Conservation (phyloP, 2,888 invertebrate genomes). For the Leucophenga montana region DNA sequence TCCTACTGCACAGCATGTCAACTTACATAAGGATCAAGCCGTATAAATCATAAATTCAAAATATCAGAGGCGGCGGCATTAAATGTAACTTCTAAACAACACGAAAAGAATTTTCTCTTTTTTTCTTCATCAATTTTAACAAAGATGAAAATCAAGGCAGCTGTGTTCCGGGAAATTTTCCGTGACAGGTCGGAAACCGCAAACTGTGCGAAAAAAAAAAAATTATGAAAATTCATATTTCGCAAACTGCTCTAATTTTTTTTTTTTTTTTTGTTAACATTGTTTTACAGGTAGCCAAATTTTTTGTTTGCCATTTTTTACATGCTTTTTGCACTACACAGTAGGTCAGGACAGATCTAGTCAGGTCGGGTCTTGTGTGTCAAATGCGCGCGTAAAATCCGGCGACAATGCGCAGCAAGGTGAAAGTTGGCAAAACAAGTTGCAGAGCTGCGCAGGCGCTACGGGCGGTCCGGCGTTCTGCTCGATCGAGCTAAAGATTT, state of each 20-base stretch:
- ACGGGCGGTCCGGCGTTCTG: not conserved
- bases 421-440: conserved; percentile 58
- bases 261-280: conserved; percentile 17
- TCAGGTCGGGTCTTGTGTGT: no score
- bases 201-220: conserved; percentile 36
- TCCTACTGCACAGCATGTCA: not conserved
- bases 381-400: conserved; percentile 40
- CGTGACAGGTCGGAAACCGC: conserved; percentile 51
- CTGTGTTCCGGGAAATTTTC: conserved; percentile 29
- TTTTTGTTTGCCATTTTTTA: not conserved
- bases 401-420: conserved; percentile 46
- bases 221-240: conserved; percentile 68
- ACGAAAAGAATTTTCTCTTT: no score
- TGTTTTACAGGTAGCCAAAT: conserved; percentile 45
- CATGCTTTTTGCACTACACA: not conserved
- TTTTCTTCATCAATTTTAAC: conserved; percentile 14
- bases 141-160: not conserved
- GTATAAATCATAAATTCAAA: conserved; percentile 20
- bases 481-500: not conserved
- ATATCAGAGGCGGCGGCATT: not conserved
- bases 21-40: not conserved
- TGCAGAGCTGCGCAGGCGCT: not conserved
- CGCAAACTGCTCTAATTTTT: conserved; percentile 54
- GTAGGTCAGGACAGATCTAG: conserved; percentile 10
- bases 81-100: no score